Evolutionary conservation across 2,113 vertebrate species (phyloP).

Genomic region (Fukomys damarensis): DNA sequence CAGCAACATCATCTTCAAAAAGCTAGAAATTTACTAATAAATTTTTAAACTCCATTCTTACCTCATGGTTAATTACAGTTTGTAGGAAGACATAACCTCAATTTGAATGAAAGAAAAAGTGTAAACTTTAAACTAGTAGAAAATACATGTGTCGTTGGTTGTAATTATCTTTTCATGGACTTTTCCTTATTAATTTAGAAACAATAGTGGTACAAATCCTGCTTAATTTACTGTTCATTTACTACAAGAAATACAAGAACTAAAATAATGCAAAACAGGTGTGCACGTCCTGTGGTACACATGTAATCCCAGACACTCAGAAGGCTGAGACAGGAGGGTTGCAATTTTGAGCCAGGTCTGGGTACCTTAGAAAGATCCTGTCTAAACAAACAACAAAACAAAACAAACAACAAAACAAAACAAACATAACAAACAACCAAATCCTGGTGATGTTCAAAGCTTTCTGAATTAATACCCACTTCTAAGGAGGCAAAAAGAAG

Average conservation of each 20-base stretch:
- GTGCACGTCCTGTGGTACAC: background rate
- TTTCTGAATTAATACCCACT: background rate
- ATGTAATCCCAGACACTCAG: background rate
- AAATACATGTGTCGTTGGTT: background rate
- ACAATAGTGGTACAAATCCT: background rate
- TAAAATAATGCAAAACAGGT: background rate
- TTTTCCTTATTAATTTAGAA: background rate
- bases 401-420: background rate
- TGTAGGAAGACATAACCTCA: fast-evolving
- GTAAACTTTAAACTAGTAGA: background rate
- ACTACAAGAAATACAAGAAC: background rate
- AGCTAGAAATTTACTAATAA: background rate
- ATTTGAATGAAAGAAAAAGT: background rate
- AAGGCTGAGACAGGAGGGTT: background rate
- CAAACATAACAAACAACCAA: background rate
- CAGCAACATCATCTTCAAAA: background rate
- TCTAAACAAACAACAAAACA: background rate
- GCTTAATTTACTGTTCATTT: background rate
- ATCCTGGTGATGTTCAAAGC: background rate
- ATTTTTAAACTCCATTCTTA: background rate
- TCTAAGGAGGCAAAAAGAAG: background rate
- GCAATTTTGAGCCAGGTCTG: too few species aligned
- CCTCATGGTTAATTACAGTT: background rate
- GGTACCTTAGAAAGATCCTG: background rate
- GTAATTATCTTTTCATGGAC: background rate